Evolutionary conservation across 1,140 invertebrate genomes (phyloP).

Genomic region (Anastatus disparis): DNA sequence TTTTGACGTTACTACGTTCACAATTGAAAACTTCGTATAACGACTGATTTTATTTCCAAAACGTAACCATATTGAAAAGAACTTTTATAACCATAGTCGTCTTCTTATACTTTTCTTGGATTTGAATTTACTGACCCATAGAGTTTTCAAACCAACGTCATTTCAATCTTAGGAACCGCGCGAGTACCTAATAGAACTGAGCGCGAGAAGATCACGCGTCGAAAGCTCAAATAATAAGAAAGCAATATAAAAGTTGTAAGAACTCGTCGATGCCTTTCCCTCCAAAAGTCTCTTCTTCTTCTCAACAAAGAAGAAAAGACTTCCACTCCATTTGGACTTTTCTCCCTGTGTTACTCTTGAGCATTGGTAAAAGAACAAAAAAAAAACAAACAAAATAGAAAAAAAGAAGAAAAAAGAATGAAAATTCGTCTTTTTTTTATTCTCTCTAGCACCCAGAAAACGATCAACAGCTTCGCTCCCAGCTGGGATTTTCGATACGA

Average conservation of each 20-base stretch:
- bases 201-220: not conserved
- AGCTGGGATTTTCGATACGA: conserved; percentile 30
- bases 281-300: not conserved
- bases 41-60: not conserved
- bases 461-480: conserved; percentile 13
- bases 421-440: not conserved
- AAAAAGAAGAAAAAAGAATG: no score
- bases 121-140: not conserved
- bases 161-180: not conserved
- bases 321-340: not conserved
- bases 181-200: not conserved
- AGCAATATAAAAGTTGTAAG: conserved; percentile 34
- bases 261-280: not conserved
- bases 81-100: not conserved
- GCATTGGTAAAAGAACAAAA: not conserved
- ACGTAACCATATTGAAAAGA: not conserved
- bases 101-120: not conserved
- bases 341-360: not conserved
- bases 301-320: not conserved
- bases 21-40: no score
- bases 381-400: no score
- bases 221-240: conserved; percentile 30
- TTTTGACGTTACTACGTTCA: not conserved
- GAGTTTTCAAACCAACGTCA: no score
- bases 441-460: not conserved